These are phyloP conservation scores for Nephotettix cincticeps DNA, from an alignment of 1,140 invertebrate species.

Conservation along the genomic window DNA sequence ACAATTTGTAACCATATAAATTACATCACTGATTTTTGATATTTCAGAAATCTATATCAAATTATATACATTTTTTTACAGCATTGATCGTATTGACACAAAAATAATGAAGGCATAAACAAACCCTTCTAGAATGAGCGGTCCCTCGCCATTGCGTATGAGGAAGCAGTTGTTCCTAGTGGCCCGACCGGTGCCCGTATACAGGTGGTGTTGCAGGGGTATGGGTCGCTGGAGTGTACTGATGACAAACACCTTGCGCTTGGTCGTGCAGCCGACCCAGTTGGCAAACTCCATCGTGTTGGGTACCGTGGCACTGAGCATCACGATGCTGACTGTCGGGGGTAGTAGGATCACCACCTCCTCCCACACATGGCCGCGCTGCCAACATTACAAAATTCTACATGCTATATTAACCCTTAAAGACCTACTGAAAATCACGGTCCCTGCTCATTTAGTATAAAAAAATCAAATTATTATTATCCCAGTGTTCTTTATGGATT, in stretches of 20 bases:
- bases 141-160: constrained; percentile 75
- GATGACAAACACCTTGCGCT: constrained; percentile 92
- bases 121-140: constrained; percentile 69
- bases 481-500: too few species aligned
- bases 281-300: constrained; percentile 96
- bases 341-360: constrained; percentile 95
- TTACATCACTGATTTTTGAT: too few species aligned
- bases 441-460: too few species aligned
- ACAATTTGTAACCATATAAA: too few species aligned
- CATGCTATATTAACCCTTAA: too few species aligned
- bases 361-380: constrained; percentile 99
- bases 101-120: constrained; percentile 34
- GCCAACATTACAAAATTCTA: not conserved
- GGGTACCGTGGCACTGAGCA: constrained; percentile 97
- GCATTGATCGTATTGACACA: too few species aligned
- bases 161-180: constrained; percentile 78
- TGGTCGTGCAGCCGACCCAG: constrained; percentile 94
- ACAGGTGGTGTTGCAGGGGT: constrained; percentile 92
- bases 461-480: too few species aligned
- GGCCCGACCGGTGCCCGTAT: constrained; percentile 81
- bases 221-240: constrained; percentile 92
- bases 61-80: too few species aligned
- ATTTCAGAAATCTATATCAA: too few species aligned
- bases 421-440: too few species aligned
- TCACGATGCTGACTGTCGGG: constrained; percentile 91